Base-by-base conservation (phyloP, 1,140 invertebrate genomes). In the Linepithema humile region DNA sequence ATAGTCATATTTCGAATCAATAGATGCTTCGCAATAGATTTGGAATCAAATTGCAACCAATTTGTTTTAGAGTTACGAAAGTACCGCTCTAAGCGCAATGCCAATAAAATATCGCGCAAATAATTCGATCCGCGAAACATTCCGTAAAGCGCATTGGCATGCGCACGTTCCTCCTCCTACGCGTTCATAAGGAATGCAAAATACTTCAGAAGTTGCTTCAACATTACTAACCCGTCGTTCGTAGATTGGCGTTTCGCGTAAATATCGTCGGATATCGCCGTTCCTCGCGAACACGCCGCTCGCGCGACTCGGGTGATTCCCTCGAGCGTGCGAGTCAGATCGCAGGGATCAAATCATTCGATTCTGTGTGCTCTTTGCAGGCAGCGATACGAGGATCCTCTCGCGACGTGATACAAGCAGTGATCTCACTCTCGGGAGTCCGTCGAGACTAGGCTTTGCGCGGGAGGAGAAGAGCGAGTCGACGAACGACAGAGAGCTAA, bases 361-460 rank as follows among this genome's bases (percentile, higher is more conserved):
- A 64, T 85, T 69, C 67, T 83, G n/a, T 80, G 43, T 88, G 85
- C 87, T 88, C 82, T 78, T 85, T 82, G 75, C 83, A 88, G 87
- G 83, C 77, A 82, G 64, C 64, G 75, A 77, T 40, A 74, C 62
- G 84, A 85, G 60, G 40, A 57, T 74, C 69, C 60, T 82, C 83
- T 67, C 67, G 83, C 86, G 67, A 82, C 74, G 74, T 72, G 84
- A 62, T 83, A 88, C 72, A 80, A 59, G 55, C 62, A 89, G 87
- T 86, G 87, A 89, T 89, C 88, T 89, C 87, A 89, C 87, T 88
- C 78, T 65, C 87, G 78, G 84, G 78, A 89, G 83, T 85, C 62
- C 73, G 72, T 82, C 83, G 82, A 73, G 86, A 88, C 86, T 88
- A 88, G 87, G 10, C 78, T 88, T 88, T 89, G 87, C 78, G 86